Evolutionary conservation across 2,113 vertebrate species (phyloP), one percentile per base, ranked within the genome.

Genomic region (Gnathonemus longibarbis): DNA sequence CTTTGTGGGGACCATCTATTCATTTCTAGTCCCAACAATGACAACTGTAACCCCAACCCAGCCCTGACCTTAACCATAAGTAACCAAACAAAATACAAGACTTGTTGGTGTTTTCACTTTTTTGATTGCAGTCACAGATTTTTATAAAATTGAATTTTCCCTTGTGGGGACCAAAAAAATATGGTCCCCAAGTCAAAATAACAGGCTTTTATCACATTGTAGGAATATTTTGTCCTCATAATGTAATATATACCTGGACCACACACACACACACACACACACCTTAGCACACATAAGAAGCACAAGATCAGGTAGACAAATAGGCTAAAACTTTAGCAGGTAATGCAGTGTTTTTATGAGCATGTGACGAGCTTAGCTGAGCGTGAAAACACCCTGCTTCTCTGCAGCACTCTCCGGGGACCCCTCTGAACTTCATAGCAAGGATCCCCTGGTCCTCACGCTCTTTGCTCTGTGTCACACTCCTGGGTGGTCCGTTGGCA

Each of bases 401-500:
- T 89, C 84, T 35, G 93, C 93, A 93, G 92, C 92, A 91, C 85
- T 77, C 45, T 11, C 56, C 0, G 19, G 11, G 7, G 9, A 4
- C 39, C 31, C 52, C 27, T 92, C 91, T 91, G 87, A 89, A 39
- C 88, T 27, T 88, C 87, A 74, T 45, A 88, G 88, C 84, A 88
- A 92, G 90, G 89, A 89, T 83, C 90, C 87, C 91, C 92, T 83
- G 48, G 90, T 77, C 88, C 53, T 84, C 31, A 80, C 52, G 31
- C 27, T 70, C 50, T 91, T 91, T 90, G 91, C 93, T 92, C 93
- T 92, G 91, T 93, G 91, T 93, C 91, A 93, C 92, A 92, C 91
- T 94, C 90, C 89, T 95, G 95, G 95, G 96, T 96, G 96, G 96
- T 96, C 95, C 91, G 90, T 93, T 94, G 94, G 95, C 94, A 93